A percentile compares a stretch with the other conserved stretches of the same genome.
These are phyloP conservation scores for Erannis defoliaria DNA, from an alignment of 2,888 invertebrate genomes.

Conservation along the genomic window DNA sequence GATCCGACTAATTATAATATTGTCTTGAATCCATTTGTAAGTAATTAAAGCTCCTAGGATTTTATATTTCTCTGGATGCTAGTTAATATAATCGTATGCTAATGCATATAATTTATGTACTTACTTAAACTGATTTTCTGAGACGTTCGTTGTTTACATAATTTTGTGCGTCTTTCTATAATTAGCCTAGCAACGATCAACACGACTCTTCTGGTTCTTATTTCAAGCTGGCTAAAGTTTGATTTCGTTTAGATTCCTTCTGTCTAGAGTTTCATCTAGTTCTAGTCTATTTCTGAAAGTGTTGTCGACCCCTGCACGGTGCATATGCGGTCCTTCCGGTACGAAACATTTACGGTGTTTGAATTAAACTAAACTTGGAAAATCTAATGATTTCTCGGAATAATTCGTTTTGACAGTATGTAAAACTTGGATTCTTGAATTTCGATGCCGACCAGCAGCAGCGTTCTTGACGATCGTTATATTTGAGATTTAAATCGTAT, in stretches of 20 bases:
- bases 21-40: not conserved
- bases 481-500: no score
- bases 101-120: not conserved
- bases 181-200: constrained; percentile 12
- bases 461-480: no score
- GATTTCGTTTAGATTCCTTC: constrained; percentile 13
- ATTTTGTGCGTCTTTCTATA: constrained; percentile 34
- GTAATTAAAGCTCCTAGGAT: not conserved
- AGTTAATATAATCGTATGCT: not conserved
- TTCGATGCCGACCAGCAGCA: not conserved
- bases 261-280: constrained; percentile 55
- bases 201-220: constrained; percentile 1
- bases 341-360: constrained; percentile 56
- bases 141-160: constrained; percentile 37
- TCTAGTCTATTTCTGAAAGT: constrained; percentile 70
- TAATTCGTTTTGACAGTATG: constrained; percentile 1
- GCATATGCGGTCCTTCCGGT: constrained; percentile 60
- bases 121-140: constrained; percentile 25
- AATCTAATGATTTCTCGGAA: constrained; percentile 38
- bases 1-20: no score
- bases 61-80: constrained; percentile 4
- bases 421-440: not conserved
- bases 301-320: constrained; percentile 71
- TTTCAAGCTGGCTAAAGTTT: constrained; percentile 25
- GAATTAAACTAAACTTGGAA: constrained; percentile 47